Evolutionary conservation across 2,113 vertebrate genomes (phyloP), one percentile per base, ranked within the genome.

Genomic region (Lanius collurio): DNA sequence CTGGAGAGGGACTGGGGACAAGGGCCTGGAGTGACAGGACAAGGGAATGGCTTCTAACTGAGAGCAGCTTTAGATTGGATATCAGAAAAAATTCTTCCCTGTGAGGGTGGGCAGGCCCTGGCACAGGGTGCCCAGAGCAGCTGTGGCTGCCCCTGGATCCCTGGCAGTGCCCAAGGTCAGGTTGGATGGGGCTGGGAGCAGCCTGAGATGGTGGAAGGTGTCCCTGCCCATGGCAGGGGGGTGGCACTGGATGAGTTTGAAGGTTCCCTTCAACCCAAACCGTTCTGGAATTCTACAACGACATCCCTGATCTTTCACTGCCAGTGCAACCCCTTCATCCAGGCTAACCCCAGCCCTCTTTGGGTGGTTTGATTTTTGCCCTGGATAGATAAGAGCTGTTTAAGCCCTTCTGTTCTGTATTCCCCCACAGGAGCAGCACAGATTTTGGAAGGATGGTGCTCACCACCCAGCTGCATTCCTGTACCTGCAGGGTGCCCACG

Each of bases 231-330:
- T 5, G n/a, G 53, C 53, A 82, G 46, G 22, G 22, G 14, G 13
- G 3, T 13, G 33, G 15, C 0, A 24, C 0, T 0, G 2, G 60
- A 30, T 41, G 30, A 31, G 6, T 11, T 53, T 75, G 9, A 30
- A 74, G 11, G 4, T 39, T 4, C 39, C 46, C 8, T 46, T 41
- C 55, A 47, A 35, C 13, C 22, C 53, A 41, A 76, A 41, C 26
- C 30, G 55, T 12, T 13, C n/a, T 41, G 41, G 30, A 53, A 69
- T 47, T 47, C 24, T 37, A 31, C 46, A 60, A 13, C 4, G 35
- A 31, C 3, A 27, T 9, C 44, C 77, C 35, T n/a, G 30, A 9
- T 68, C 21, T 81, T 70, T 33, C 26, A 18, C 16, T 30, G 35
- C 5, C 30, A 71, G 22, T 17, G 10, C 64, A 74, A 50, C 3